These are phyloP conservation scores for Acanthosepion pharaonis DNA, from an alignment of 2,888 invertebrate species.

Conservation along the genomic window DNA sequence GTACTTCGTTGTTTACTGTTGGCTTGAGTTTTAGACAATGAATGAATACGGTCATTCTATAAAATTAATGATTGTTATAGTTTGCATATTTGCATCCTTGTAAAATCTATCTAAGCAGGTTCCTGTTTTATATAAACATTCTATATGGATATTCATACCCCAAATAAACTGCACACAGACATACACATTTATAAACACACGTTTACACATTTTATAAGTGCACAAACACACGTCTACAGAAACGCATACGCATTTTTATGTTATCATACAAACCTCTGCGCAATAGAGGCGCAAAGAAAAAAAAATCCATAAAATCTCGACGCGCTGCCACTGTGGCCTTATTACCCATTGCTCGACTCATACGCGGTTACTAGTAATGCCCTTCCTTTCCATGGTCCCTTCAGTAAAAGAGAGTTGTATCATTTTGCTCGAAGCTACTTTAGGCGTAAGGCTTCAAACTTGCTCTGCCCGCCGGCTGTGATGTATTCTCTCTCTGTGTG, in stretches of 20 bases:
- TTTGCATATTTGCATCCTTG: too few species aligned
- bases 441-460: not conserved
- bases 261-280: not conserved
- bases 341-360: not conserved
- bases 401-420: not conserved
- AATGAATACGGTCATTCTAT: too few species aligned
- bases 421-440: not conserved
- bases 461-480: conserved; percentile 33
- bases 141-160: too few species aligned
- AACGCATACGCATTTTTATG: not conserved
- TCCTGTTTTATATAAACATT: not conserved
- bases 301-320: not conserved
- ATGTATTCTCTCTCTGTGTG: not conserved
- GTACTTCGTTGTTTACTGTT: too few species aligned
- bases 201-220: not conserved
- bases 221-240: not conserved
- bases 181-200: not conserved
- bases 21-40: too few species aligned
- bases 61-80: too few species aligned
- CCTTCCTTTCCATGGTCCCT: not conserved
- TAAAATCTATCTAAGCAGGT: too few species aligned
- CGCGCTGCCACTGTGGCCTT: not conserved
- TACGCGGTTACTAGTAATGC: not conserved
- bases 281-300: not conserved
- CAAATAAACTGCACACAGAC: too few species aligned